phyloP scores from a whole-genome alignment of 2,113 vertebrate species.

The Miniopterus natalensis region DNA sequence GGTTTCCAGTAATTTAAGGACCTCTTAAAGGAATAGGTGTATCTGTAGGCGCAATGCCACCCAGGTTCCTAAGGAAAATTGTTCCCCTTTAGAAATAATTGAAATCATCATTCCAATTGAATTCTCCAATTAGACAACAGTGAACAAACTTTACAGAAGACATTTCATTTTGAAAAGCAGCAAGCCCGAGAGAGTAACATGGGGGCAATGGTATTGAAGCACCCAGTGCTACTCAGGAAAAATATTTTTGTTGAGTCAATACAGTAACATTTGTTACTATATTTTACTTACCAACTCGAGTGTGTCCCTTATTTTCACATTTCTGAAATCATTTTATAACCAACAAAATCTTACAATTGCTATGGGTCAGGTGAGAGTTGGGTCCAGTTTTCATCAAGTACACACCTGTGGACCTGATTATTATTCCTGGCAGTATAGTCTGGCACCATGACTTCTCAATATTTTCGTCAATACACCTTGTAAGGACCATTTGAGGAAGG shows the following conservation, averaged over 20 bases:
- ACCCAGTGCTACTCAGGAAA: not conserved
- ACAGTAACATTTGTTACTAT: not conserved
- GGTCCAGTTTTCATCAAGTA: not conserved
- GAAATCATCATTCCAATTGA: conserved; percentile 55
- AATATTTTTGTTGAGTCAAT: conserved; percentile 22
- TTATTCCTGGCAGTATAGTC: not conserved
- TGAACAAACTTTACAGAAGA: conserved; percentile 52
- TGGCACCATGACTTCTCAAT: not conserved
- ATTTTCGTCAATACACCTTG: not conserved
- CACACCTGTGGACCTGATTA: not conserved
- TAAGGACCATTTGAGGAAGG: not conserved
- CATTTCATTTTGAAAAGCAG: conserved; percentile 39
- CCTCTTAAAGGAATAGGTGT: conserved; percentile 24
- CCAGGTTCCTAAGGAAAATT: conserved; percentile 53
- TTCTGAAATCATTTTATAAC: not conserved
- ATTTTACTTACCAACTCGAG: conserved; percentile 30
- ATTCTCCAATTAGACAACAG: conserved; percentile 51
- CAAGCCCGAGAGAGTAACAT: not conserved
- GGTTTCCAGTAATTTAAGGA: conserved; percentile 6
- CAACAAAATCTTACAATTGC: not conserved
- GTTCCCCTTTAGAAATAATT: conserved; percentile 44
- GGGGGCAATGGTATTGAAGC: not conserved
- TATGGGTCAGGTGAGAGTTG: not conserved
- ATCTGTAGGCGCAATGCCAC: conserved; percentile 41
- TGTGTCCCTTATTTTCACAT: not conserved